A percentile compares a stretch with the other conserved stretches of the same genome.
Evolutionary conservation across 2,113 vertebrate genomes (phyloP).

Genomic region (Hymenochirus boettgeri): DNA sequence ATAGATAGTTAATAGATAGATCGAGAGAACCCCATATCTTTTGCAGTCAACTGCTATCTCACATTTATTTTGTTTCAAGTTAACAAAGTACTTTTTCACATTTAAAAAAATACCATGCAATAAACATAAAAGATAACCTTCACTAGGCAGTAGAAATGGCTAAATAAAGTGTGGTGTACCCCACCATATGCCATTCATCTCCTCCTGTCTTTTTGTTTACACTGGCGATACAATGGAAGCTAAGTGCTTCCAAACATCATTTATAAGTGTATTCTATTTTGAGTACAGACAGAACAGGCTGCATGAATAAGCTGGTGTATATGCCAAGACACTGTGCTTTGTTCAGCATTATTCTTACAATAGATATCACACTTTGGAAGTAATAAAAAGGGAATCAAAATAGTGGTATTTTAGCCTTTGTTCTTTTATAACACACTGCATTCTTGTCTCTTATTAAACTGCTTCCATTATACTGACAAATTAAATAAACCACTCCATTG

Average conservation of each 20-base stretch:
- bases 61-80: too few species aligned
- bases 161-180: slow-evolving; percentile 71
- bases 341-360: slow-evolving; percentile 93
- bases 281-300: slow-evolving; percentile 79
- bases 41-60: too few species aligned
- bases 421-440: slow-evolving; percentile 83
- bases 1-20: too few species aligned
- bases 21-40: too few species aligned
- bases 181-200: slow-evolving; percentile 82
- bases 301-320: slow-evolving; percentile 88
- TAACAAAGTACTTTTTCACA: too few species aligned
- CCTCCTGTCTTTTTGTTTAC: slow-evolving; percentile 92
- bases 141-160: slow-evolving; percentile 63
- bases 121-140: slow-evolving; percentile 54
- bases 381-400: slow-evolving; percentile 98
- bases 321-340: slow-evolving; percentile 92
- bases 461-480: slow-evolving; percentile 93
- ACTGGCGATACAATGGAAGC: slow-evolving; percentile 84
- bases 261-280: slow-evolving; percentile 87
- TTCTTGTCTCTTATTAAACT: slow-evolving; percentile 86
- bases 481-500: slow-evolving; percentile 96
- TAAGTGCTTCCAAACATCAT: slow-evolving; percentile 83
- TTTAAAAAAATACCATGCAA: slow-evolving; percentile 27
- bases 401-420: slow-evolving; percentile 95
- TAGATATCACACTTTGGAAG: slow-evolving; percentile 98